Evolutionary conservation across 2,888 invertebrate species (phyloP).

Genomic region (Troilus luridus): DNA sequence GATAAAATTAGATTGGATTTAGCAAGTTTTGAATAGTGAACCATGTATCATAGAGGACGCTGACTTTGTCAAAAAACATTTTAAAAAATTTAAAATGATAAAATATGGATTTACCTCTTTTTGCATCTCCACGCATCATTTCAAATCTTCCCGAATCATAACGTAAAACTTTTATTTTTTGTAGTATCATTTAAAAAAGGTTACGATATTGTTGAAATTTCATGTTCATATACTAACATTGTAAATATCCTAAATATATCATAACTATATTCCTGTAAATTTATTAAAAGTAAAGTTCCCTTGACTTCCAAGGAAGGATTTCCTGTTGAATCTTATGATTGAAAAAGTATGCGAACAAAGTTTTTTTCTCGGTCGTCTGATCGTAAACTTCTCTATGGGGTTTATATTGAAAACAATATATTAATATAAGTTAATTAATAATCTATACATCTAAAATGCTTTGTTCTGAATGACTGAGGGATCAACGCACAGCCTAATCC

Average conservation of each 20-base stretch:
- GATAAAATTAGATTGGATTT: too few species aligned
- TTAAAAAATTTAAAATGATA: too few species aligned
- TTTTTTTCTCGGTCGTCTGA: neutral
- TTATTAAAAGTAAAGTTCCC: slow-evolving; percentile 2
- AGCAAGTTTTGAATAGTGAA: too few species aligned
- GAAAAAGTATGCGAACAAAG: slow-evolving; percentile 3
- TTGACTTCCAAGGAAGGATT: neutral
- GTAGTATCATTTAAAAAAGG: neutral
- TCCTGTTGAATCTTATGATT: neutral
- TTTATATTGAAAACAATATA: neutral
- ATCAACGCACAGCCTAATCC: too few species aligned
- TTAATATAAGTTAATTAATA: neutral
- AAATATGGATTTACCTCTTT: too few species aligned
- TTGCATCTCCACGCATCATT: too few species aligned
- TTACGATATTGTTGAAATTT: neutral
- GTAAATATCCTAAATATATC: neutral
- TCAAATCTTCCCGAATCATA: neutral
- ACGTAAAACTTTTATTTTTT: neutral
- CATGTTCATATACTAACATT: neutral
- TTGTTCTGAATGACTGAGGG: too few species aligned
- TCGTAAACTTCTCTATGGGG: slow-evolving; percentile 2
- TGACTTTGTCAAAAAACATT: too few species aligned
- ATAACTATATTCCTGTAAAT: neutral
- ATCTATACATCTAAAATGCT: too few species aligned
- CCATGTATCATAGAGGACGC: too few species aligned